Conservation (phyloP, 2,888 invertebrate species). For the Lepidocyrtinus sp. region DNA sequence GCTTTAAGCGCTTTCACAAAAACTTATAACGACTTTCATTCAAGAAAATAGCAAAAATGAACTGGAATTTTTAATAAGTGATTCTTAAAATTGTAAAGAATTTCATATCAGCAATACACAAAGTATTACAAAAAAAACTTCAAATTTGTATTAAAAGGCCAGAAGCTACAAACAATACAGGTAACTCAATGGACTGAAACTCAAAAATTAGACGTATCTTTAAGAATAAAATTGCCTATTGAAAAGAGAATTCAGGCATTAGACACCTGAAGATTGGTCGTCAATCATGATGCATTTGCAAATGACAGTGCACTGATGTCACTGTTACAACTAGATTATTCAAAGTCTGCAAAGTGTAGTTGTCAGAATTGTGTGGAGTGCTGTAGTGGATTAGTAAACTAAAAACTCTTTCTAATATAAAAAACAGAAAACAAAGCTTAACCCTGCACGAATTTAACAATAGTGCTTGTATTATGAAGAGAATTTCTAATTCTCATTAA, state of each 20-base stretch:
- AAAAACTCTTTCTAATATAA: background rate
- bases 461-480: too few species aligned
- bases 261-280: background rate
- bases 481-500: too few species aligned
- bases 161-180: slow-evolving; percentile 2
- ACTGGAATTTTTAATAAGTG: background rate
- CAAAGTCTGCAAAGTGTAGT: background rate
- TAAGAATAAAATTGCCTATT: background rate
- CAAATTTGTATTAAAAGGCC: background rate
- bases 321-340: background rate
- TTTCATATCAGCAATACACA: too few species aligned
- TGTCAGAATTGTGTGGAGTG: background rate
- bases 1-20: slow-evolving; percentile 29
- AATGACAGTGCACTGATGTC: too few species aligned
- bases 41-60: slow-evolving; percentile 4
- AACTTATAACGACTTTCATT: slow-evolving; percentile 7
- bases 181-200: too few species aligned
- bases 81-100: background rate
- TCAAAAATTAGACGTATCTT: background rate
- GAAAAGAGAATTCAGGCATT: background rate
- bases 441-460: too few species aligned
- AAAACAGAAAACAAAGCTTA: too few species aligned
- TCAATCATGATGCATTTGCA: background rate
- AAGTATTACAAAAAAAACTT: background rate
- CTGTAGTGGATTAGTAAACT: background rate